Evolutionary conservation across 2,797 vertebrate genomes (phyloP).

Genomic region (Buceros bicornis): DNA sequence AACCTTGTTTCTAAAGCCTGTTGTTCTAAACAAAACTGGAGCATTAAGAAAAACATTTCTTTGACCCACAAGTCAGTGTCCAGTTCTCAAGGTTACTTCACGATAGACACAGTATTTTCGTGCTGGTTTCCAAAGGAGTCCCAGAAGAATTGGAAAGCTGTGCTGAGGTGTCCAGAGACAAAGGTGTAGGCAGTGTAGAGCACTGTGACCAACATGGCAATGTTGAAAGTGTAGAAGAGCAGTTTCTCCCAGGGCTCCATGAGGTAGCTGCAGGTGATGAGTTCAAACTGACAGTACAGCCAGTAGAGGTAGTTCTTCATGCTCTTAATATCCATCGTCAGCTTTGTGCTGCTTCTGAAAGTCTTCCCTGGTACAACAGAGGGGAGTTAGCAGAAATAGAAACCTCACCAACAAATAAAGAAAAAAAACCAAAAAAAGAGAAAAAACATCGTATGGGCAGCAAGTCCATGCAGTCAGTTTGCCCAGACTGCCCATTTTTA

Average conservation of each 20-base stretch:
- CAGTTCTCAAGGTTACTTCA: constrained; percentile 57
- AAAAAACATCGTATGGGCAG: neutral
- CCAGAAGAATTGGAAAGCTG: constrained; percentile 85
- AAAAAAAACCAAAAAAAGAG: neutral
- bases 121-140: constrained; percentile 79
- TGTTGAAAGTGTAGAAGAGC: constrained; percentile 85
- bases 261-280: constrained; percentile 90
- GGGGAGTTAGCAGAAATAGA: neutral
- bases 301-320: constrained; percentile 84
- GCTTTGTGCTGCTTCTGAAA: neutral
- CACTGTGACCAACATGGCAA: constrained; percentile 80
- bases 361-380: neutral
- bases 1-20: neutral
- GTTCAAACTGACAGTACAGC: constrained; percentile 92
- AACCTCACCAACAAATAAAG: neutral
- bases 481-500: neutral
- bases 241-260: constrained; percentile 93
- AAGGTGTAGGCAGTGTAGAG: constrained; percentile 89
- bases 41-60: neutral
- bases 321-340: constrained; percentile 83
- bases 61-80: neutral
- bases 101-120: constrained; percentile 80
- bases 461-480: neutral
- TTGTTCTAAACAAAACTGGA: neutral
- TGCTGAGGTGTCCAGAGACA: constrained; percentile 81